Base-by-base conservation (phyloP, 2,888 invertebrate species). In the Osmoderma eremita region DNA sequence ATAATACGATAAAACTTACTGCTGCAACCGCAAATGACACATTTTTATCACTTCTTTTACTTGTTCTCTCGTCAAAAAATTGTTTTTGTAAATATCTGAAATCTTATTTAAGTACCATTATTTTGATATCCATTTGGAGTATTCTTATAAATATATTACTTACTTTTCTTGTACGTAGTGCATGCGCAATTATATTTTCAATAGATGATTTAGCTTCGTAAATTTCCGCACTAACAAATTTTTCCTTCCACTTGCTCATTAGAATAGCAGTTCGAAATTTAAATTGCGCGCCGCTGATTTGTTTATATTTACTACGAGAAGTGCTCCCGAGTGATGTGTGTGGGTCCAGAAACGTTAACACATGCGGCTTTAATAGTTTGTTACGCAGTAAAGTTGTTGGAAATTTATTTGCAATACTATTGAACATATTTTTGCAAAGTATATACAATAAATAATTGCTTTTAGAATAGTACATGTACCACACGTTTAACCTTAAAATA, bases 171-270 rank as follows among this genome's bases (percentile, higher is more conserved):
- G 79, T 81, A 48, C 84, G 81, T 39, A 88, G 75, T 50, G 86
- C 83, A 77, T 86, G 85, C 12, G 88, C 86, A 54, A 87, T 78
- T 69, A 89, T 86, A 72, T 86, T 84, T 71, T 86, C 85, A 49
- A 87, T 81, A 65, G 88, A 87, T 73, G 84, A 84, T 1, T 83
- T 80, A 3, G 86, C 83, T 74, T 88, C 88, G 0, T 83, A 81
- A 58, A 88, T 80, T 30, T 83, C 82, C 41, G 83, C 81, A 12
- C 80, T 76, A 70, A 80, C 76, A 69, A 88, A 83, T 74, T 80
- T 83, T 2, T 77, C 69, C 36, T 77, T 78, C 87, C 87, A 87
- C 49, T 80, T 79, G 49, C 79, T 68, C 12, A 74, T 53, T 5
- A 74, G 39, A 15, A 73, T 22, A 10, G n/a, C 10, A 12, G 56